Percentiles rank a stretch among this genome's conserved stretches.
Conservation (phyloP, 2,888 invertebrate genomes). For the Buathra laborator region DNA sequence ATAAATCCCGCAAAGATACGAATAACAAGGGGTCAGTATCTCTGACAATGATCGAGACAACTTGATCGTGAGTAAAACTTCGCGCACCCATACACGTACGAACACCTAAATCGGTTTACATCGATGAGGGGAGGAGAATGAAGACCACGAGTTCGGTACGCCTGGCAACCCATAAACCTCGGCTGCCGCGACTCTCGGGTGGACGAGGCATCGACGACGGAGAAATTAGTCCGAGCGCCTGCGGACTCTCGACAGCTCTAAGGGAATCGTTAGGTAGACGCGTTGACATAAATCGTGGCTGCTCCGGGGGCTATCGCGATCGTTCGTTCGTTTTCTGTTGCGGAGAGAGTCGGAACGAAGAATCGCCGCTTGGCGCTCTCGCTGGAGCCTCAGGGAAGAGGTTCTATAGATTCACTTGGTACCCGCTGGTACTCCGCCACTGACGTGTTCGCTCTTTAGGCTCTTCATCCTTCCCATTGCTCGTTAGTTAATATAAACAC, state of each 20-base stretch:
- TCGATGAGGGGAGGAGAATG: background rate
- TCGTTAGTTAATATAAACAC: too few relatives aligned
- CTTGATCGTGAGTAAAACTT: conserved; percentile 36
- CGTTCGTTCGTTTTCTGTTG: conserved; percentile 31
- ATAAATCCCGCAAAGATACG: background rate
- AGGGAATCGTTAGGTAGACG: conserved; percentile 67
- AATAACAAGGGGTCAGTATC: background rate
- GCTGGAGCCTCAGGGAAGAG: background rate
- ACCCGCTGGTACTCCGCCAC: background rate
- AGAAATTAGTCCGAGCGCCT: conserved; percentile 54
- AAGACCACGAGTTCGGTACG: conserved; percentile 24
- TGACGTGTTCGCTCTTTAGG: conserved; percentile 13
- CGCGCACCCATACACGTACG: conserved; percentile 6
- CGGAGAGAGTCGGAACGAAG: background rate
- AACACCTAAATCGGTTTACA: conserved; percentile 9
- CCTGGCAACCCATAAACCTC: conserved; percentile 59
- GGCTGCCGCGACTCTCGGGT: conserved; percentile 25
- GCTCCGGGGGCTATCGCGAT: conserved; percentile 53
- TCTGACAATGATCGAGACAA: conserved; percentile 29
- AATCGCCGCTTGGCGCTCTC: conserved; percentile 3
- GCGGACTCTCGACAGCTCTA: conserved; percentile 63
- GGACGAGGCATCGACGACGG: conserved; percentile 54
- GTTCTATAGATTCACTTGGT: background rate
- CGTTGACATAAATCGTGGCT: conserved; percentile 70
- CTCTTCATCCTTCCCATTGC: background rate